phyloP scores from a whole-genome alignment of 2,797 vertebrate species.

The Urocyon cinereoargenteus region DNA sequence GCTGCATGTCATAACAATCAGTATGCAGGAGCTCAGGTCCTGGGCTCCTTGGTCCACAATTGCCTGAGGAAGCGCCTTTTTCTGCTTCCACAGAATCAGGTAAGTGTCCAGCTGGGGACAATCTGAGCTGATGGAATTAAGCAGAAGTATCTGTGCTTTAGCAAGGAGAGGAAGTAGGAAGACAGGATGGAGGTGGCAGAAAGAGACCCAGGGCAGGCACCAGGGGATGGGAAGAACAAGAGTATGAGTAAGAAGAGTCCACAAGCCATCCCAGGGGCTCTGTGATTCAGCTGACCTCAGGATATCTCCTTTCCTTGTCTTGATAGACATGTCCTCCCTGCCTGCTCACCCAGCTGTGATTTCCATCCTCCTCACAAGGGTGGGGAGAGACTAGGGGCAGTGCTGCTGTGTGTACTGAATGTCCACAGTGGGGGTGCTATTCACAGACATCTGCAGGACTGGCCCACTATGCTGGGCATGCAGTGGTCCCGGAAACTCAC shows the following conservation, averaged over 20 bases:
- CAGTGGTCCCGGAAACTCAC: too few species aligned
- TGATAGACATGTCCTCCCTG: background rate
- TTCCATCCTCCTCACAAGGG: rapidly evolving
- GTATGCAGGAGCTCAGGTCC: background rate
- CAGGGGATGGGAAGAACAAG: rapidly evolving
- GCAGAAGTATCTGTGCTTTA: background rate
- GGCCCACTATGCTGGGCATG: rapidly evolving
- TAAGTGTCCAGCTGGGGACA: background rate
- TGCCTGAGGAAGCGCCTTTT: background rate
- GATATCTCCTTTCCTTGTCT: too few species aligned
- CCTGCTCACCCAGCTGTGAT: background rate
- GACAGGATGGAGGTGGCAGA: background rate
- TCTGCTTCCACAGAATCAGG: background rate
- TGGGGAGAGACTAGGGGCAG: too few species aligned
- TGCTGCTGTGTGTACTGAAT: background rate
- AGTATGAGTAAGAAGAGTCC: background rate
- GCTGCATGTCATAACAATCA: background rate
- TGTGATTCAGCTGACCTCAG: background rate
- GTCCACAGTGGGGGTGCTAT: background rate
- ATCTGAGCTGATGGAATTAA: background rate
- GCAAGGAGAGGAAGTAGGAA: background rate
- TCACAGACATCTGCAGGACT: background rate
- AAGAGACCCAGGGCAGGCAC: background rate
- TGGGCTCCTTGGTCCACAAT: background rate
- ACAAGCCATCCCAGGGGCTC: rapidly evolving